Percentiles rank a stretch among this genome's conserved stretches.
phyloP scores from a whole-genome alignment of 2,113 vertebrate genomes.

The Pangasianodon gigas region DNA sequence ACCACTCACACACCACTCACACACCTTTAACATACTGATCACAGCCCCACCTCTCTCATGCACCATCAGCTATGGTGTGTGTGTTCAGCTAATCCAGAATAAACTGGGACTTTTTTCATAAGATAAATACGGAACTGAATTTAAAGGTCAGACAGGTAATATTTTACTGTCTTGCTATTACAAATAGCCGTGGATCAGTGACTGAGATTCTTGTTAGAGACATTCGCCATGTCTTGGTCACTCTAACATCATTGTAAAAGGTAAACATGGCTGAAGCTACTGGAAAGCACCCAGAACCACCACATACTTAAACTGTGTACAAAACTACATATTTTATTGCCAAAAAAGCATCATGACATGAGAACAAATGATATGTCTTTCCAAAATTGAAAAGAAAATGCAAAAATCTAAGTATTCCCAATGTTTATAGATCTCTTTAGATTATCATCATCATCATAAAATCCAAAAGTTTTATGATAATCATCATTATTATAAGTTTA shows the following conservation, averaged over 20 bases:
- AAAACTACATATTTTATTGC: neutral
- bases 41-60: neutral
- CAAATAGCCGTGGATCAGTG: neutral
- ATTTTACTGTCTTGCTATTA: neutral
- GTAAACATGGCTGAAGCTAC: neutral
- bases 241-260: neutral
- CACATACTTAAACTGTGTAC: neutral
- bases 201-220: neutral
- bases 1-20: neutral
- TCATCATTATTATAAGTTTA: neutral
- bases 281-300: neutral
- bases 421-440: neutral
- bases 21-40: neutral
- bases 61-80: neutral
- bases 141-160: neutral
- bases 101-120: neutral
- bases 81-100: slow-evolving; percentile 40
- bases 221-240: neutral
- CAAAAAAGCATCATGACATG: neutral
- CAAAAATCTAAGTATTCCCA: neutral
- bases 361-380: neutral
- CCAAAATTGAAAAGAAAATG: neutral
- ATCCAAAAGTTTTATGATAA: neutral
- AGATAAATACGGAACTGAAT: neutral
- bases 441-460: neutral